A percentile compares a stretch with the other conserved stretches of the same genome.
Conservation (phyloP, 2,888 invertebrate species). For the Microctonus aethiopoides region DNA sequence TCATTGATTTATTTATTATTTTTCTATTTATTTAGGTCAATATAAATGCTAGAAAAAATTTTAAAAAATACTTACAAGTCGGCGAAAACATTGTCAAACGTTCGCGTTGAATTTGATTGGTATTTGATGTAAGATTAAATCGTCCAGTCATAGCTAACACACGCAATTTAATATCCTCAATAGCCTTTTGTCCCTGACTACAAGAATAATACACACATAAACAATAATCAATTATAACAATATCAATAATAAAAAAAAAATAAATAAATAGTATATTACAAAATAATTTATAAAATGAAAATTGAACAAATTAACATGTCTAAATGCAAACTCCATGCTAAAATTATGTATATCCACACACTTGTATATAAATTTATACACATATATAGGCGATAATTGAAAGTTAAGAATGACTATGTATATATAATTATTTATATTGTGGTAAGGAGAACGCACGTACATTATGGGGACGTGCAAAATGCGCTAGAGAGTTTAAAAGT, state of each 20-base stretch:
- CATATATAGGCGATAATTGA: background rate
- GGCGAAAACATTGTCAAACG: constrained; percentile 66
- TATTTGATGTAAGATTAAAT: constrained; percentile 55
- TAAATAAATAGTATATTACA: background rate
- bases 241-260: background rate
- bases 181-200: constrained; percentile 62
- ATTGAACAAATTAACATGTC: background rate
- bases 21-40: background rate
- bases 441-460: background rate
- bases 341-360: background rate
- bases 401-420: background rate
- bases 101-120: constrained; percentile 62
- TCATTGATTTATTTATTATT: background rate
- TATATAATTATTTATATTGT: background rate
- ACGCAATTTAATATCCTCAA: constrained; percentile 61
- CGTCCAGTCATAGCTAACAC: constrained; percentile 61
- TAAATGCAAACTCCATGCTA: background rate
- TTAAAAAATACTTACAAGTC: constrained; percentile 61
- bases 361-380: background rate
- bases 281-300: background rate
- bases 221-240: too few relatives aligned
- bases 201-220: constrained; percentile 29
- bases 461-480: background rate
- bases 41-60: background rate
- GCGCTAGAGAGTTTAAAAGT: constrained; percentile 14